Percentiles rank a stretch among this genome's conserved stretches.
These are phyloP conservation scores for Pseudomyrmex flavicornis DNA, from an alignment of 1,140 invertebrate species.

Conservation along the genomic window DNA sequence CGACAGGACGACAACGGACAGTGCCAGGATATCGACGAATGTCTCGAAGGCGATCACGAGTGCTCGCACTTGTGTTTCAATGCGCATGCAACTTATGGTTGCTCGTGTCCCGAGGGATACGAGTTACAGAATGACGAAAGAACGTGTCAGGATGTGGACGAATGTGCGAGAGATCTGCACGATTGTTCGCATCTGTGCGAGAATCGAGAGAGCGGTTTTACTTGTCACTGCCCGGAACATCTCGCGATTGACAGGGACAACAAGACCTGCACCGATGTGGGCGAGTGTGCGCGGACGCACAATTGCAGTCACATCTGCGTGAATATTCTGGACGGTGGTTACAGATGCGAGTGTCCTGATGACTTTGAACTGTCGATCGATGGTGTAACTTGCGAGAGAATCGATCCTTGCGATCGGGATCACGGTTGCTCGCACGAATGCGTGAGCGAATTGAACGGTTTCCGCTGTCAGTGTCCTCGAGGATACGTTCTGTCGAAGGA, in stretches of 20 bases:
- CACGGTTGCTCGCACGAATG: conserved; percentile 82
- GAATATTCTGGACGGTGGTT: conserved; percentile 90
- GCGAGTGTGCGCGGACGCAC: conserved; percentile 87
- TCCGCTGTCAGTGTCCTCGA: conserved; percentile 76
- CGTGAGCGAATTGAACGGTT: too few relatives aligned
- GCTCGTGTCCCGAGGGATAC: conserved; percentile 81
- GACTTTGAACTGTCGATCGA: conserved; percentile 90
- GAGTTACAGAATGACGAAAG: conserved; percentile 83
- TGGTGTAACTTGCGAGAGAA: conserved; percentile 89
- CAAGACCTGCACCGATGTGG: conserved; percentile 85
- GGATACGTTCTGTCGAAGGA: conserved; percentile 84
- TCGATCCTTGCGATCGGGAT: conserved; percentile 77
- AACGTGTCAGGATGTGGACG: conserved; percentile 86
- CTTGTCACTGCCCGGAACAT: conserved; percentile 89
- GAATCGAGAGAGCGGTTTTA: conserved; percentile 88
- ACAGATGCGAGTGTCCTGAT: conserved; percentile 91
- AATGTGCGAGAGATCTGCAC: conserved; percentile 85
- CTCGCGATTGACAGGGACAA: conserved; percentile 83
- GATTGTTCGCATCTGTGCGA: conserved; percentile 85
- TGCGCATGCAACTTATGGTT: conserved; percentile 32
- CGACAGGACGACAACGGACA: conserved; percentile 83
- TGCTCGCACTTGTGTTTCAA: conserved; percentile 83
- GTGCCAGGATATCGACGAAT: conserved; percentile 83
- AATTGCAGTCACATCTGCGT: conserved; percentile 86
- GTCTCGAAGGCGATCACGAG: conserved; percentile 76